These are phyloP conservation scores for Lycodopsis pacificus DNA, from an alignment of 2,797 vertebrate genomes.

Conservation along the genomic window DNA sequence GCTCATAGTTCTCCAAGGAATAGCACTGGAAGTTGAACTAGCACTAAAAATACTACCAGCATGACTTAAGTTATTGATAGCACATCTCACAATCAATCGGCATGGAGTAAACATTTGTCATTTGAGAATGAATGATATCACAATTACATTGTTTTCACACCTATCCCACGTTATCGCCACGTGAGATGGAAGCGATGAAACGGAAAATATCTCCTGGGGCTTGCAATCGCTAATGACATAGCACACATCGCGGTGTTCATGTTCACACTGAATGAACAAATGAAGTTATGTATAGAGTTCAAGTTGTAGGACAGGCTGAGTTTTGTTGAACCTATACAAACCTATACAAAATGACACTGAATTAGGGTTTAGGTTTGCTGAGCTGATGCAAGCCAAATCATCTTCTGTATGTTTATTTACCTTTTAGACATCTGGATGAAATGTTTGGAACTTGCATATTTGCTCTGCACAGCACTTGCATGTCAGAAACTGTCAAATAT, in stretches of 20 bases:
- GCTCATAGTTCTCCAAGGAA: constrained; percentile 26
- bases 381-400: background rate
- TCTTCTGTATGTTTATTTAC: background rate
- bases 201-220: background rate
- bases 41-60: constrained; percentile 3
- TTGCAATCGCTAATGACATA: background rate
- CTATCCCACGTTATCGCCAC: background rate
- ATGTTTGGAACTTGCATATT: background rate
- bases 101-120: background rate
- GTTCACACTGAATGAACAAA: background rate
- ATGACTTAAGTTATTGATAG: constrained; percentile 24
- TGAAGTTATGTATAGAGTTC: background rate
- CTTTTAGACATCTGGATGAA: background rate
- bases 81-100: constrained; percentile 1
- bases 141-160: background rate
- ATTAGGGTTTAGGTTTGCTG: background rate
- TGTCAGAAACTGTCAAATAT: background rate
- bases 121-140: background rate
- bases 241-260: background rate
- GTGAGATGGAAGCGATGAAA: background rate
- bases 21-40: constrained; percentile 16
- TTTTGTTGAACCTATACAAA: background rate
- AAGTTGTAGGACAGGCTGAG: background rate
- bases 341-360: background rate
- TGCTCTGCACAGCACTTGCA: background rate